phyloP scores from a whole-genome alignment of 2,113 vertebrate genomes.

The Cromileptes altivelis region DNA sequence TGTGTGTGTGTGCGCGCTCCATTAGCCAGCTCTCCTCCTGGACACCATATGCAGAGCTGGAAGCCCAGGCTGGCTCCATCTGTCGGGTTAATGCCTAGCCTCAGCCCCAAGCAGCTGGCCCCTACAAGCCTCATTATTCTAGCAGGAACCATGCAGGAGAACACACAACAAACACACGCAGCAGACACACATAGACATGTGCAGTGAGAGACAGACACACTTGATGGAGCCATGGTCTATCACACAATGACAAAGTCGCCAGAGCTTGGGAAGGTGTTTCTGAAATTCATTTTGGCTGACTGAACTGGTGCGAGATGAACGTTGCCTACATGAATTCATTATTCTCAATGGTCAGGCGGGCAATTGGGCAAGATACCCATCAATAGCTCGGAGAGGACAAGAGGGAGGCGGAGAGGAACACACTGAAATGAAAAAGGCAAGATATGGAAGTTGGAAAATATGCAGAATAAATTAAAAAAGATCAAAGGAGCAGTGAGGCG shows the following conservation, averaged over 20 bases:
- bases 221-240: slow-evolving; percentile 64
- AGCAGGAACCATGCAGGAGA: slow-evolving; percentile 46
- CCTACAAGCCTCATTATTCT: slow-evolving; percentile 81
- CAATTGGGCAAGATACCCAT: slow-evolving; percentile 35
- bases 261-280: slow-evolving; percentile 67
- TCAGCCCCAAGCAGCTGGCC: slow-evolving; percentile 82
- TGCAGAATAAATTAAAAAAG: slow-evolving; percentile 14
- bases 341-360: slow-evolving; percentile 58
- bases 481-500: slow-evolving; percentile 30
- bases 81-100: slow-evolving; percentile 82
- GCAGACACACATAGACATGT: slow-evolving; percentile 24
- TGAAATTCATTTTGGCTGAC: slow-evolving; percentile 70
- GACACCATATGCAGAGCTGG: slow-evolving; percentile 82
- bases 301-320: slow-evolving; percentile 56
- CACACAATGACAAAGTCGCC: slow-evolving; percentile 64
- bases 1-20: slow-evolving; percentile 45
- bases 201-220: slow-evolving; percentile 58
- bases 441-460: slow-evolving; percentile 2
- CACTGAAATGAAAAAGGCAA: not conserved
- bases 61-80: slow-evolving; percentile 85
- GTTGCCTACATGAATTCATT: slow-evolving; percentile 63
- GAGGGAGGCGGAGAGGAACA: not conserved
- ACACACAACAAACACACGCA: slow-evolving; percentile 7
- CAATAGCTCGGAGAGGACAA: not conserved
- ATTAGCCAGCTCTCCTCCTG: slow-evolving; percentile 81